Evolutionary conservation across 2,113 vertebrate species (phyloP), one percentile per base, ranked within the genome.

Genomic region (Eidolon helvum): DNA sequence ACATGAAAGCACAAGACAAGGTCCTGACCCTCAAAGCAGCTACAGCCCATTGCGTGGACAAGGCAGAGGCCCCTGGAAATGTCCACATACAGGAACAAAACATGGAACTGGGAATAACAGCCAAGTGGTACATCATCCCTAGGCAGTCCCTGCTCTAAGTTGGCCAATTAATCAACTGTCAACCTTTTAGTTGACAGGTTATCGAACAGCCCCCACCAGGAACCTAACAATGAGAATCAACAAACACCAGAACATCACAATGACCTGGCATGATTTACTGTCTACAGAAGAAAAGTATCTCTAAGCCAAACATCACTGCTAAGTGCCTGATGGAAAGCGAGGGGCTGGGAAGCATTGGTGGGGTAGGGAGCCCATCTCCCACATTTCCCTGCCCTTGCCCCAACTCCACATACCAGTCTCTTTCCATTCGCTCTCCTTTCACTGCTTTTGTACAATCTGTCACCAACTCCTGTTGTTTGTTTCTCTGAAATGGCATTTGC

Each of bases 401-500:
- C 28, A 68, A 22, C 43, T 90, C 11, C 10, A 61, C 28, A n/a
- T 0, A 2, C 53, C 63, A 2, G n/a, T 59, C 82, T 77, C 69
- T 80, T 82, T 87, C 48, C 63, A 53, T 30, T 55, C 71, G 50
- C 53, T 63, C 79, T 86, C 66, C 78, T 63, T 45, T 63, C 43
- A 35, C 45, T 33, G 65, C 72, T 69, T 95, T 57, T 48, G 63
- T 91, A 65, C 96, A 93, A 69, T 94, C 78, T 96, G 94, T 94
- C 43, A 43, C 38, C 82, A 88, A 30, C 57, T 75, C 83, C 94
- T 94, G 95, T 78, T 69, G 30, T 45, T 91, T 68, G 86, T 57
- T 93, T 94, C 77, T 93, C 30, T 19, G 48, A 75, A 95, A 94
- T 75, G 66, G 65, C 91, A 90, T 45, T 74, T 79, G 59, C 72